Base-by-base conservation (phyloP, 2,888 invertebrate genomes). In the Lasioglossum morio region DNA sequence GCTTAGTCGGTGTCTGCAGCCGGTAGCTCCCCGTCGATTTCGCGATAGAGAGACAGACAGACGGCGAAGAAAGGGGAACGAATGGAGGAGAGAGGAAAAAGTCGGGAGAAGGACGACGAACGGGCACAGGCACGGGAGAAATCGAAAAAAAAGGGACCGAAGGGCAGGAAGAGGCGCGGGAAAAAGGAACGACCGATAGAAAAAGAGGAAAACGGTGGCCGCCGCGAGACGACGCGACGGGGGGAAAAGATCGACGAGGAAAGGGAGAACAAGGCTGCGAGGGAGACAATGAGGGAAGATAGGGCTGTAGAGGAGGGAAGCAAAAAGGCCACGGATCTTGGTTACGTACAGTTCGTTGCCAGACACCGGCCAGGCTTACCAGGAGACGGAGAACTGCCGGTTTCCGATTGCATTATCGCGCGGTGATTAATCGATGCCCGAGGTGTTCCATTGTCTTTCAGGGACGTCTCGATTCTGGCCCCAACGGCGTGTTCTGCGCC, bases 371-470 rank as follows among this genome's bases (percentile, higher is more conserved):
- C 74, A 53, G 72, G 72, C 84, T 86, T 72, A 66, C 84, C 72
- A 40, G 72, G 72, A 72, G 79, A 77, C 73, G 75, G 75, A 48
- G 74, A 72, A 78, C 76, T 63, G 63, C 27, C 30, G 79, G 79
- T 88, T 88, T 82, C 86, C 87, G 82, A 88, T 88, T 84, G 80
- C 88, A 87, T 87, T 88, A 87, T 88, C 88, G 86, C 78, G 66
- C 63, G 66, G 84, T 82, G 87, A 88, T 87, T 87, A 84, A 88
- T 88, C 82, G 84, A 69, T 70, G 87, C 84, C 79, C 70, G 87
- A 84, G 84, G 87, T 82, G 86, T 81, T 87, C 80, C 87, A 88
- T 87, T 88, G 87, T 87, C 84, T 84, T 77, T 84, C 82, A 87
- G 87, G 80, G 84, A 82, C 87, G 87, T 80, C 86, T 81, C 86